Evolutionary conservation across 1,140 invertebrate species (phyloP), one percentile per base, ranked within the genome.

Genomic region (Drusus annulatus): DNA sequence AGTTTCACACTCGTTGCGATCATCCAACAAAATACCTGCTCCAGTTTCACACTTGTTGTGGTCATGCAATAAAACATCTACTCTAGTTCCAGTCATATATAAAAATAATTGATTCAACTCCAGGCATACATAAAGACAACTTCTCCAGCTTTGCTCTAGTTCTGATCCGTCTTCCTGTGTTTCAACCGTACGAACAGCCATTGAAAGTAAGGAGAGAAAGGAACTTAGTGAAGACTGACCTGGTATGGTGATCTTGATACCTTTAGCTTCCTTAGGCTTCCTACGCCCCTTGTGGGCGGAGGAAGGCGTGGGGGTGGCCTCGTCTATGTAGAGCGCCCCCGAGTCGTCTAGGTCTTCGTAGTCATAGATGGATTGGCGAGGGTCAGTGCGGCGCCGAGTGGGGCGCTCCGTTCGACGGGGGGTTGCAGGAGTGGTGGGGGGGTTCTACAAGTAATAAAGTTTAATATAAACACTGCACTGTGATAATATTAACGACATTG

Each of bases 311-410:
- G 63, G 83, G 15, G 87, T 87, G 23, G 86, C 75, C 50, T 89
- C 88, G 82, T 89, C 89, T 21, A 89, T 86, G 80, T 87, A 89
- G 58, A 89, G 84, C 78, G 89, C 88, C 1, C 85, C 86, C 45
- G 78, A 69, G 71, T 87, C 87, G 79, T 89, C 88, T n/a, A 74
- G 80, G 21, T 81, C 82, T 63, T 88, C 87, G 82, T 90, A 90
- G 82, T 88, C 87, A 83, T 89, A 90, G n/a, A 83, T 83, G 52
- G 82, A 83, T 25, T 80, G 80, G 0, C 88, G 87, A 81, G 84
- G 87, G 74, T 88, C 89, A 60, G 89, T 85, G 36, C 88, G 86
- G 0, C 88, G 84, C 4, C 89, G 85, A 15, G 85, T 86, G 5
- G 88, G 87, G 0, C 88, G 85, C 77, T 88, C 88, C 0, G 88